A percentile compares a stretch with the other conserved stretches of the same genome.
phyloP scores from a whole-genome alignment of 2,113 vertebrate genomes.

The Labrus mixtus region DNA sequence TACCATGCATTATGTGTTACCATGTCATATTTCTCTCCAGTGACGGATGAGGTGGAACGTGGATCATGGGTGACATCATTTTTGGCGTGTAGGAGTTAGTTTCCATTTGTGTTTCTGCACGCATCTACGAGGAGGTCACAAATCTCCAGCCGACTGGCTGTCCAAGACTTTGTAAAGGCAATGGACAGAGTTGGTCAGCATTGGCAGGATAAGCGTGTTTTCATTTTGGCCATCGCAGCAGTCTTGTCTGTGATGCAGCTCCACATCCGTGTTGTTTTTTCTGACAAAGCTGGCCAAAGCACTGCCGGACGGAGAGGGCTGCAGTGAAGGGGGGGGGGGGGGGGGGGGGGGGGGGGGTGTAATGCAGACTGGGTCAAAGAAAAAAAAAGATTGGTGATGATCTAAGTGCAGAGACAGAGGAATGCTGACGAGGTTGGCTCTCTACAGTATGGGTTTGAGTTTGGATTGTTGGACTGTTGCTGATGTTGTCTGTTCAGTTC shows the following conservation, averaged over 20 bases:
- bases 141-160: slow-evolving; percentile 12
- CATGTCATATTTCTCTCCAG: slow-evolving; percentile 7
- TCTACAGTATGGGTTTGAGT: slow-evolving; percentile 27
- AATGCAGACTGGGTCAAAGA: slow-evolving; percentile 10
- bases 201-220: slow-evolving; percentile 59
- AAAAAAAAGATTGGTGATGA: slow-evolving; percentile 52
- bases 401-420: slow-evolving; percentile 59
- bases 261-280: slow-evolving; percentile 64
- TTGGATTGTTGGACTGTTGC: slow-evolving; percentile 10
- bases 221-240: slow-evolving; percentile 57
- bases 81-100: not conserved
- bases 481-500: slow-evolving; percentile 18
- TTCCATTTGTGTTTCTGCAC: not conserved
- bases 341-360: not conserved
- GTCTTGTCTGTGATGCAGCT: slow-evolving; percentile 52
- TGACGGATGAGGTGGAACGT: slow-evolving; percentile 28
- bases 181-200: slow-evolving; percentile 19
- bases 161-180: slow-evolving; percentile 40
- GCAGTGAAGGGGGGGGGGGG: slow-evolving; percentile 21
- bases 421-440: slow-evolving; percentile 68
- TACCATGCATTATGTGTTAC: not conserved
- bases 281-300: slow-evolving; percentile 71
- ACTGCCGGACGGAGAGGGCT: slow-evolving; percentile 33
- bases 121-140: not conserved
- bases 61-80: not conserved